Percentiles rank a stretch among this genome's conserved stretches.
These are phyloP conservation scores for Vimba vimba DNA, from an alignment of 2,113 vertebrate genomes.

Conservation along the genomic window DNA sequence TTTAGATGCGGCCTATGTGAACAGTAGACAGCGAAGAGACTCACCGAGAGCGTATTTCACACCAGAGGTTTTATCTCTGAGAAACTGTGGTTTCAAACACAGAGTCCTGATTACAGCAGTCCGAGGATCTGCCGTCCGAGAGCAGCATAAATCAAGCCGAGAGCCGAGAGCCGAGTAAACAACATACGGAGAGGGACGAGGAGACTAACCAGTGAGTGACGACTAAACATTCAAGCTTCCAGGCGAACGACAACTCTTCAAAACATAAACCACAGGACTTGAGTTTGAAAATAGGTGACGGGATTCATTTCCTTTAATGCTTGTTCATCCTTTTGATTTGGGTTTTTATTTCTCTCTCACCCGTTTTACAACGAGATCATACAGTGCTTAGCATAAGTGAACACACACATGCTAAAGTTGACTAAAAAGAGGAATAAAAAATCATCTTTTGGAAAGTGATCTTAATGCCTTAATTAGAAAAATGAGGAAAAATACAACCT, in stretches of 20 bases:
- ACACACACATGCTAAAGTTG: too few species aligned
- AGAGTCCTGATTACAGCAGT: neutral
- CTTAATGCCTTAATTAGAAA: too few species aligned
- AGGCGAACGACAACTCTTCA: neutral
- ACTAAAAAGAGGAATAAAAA: too few species aligned
- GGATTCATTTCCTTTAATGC: neutral
- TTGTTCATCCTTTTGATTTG: neutral
- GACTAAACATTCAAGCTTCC: neutral
- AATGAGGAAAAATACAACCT: too few species aligned
- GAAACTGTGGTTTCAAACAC: neutral
- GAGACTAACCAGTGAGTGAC: neutral
- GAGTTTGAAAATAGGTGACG: neutral
- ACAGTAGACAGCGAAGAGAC: neutral
- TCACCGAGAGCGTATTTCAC: neutral
- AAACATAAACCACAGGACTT: neutral
- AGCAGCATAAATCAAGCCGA: slow-evolving; percentile 16
- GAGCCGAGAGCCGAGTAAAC: neutral
- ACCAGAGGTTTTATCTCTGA: neutral
- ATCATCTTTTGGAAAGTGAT: too few species aligned
- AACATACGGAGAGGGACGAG: neutral
- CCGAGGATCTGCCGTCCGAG: neutral
- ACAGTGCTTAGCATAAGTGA: too few species aligned
- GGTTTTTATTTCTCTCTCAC: neutral
- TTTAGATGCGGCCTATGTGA: neutral
- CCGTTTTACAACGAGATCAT: neutral